Conservation (phyloP, 1,140 invertebrate species). For the Eulimnadia texana region DNA sequence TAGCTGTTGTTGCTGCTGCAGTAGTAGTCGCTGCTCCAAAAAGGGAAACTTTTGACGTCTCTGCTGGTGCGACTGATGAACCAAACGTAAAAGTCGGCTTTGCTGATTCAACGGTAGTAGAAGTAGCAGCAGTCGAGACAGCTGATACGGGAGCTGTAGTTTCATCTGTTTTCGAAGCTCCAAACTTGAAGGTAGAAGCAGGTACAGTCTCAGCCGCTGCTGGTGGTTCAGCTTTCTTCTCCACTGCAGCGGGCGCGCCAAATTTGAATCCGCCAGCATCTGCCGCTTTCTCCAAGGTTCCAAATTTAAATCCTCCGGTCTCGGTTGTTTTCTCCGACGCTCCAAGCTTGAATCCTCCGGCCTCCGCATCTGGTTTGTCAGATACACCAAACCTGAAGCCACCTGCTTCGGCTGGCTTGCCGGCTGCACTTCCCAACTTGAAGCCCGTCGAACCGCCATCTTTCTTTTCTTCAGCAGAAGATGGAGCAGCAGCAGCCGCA, state of each 20-base stretch:
- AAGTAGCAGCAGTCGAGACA: not conserved
- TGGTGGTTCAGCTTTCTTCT: not conserved
- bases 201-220: not conserved
- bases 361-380: not conserved
- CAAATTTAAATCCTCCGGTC: constrained; percentile 13
- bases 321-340: not conserved
- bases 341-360: too few species aligned
- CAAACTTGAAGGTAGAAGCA: constrained; percentile 7
- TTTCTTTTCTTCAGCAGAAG: not conserved
- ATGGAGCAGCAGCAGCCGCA: not conserved
- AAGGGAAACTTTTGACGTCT: not conserved
- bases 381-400: not conserved
- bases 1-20: not conserved
- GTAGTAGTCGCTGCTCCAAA: not conserved
- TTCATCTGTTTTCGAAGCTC: constrained; percentile 5
- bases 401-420: not conserved
- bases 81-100: not conserved
- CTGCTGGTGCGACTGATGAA: not conserved
- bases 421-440: not conserved
- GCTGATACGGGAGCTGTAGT: not conserved
- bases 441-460: not conserved
- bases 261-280: not conserved
- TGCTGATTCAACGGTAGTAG: not conserved
- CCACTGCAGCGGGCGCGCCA: not conserved
- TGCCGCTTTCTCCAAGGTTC: not conserved